These are phyloP conservation scores for Echiichthys vipera DNA, from an alignment of 2,797 vertebrate species.

Conservation along the genomic window DNA sequence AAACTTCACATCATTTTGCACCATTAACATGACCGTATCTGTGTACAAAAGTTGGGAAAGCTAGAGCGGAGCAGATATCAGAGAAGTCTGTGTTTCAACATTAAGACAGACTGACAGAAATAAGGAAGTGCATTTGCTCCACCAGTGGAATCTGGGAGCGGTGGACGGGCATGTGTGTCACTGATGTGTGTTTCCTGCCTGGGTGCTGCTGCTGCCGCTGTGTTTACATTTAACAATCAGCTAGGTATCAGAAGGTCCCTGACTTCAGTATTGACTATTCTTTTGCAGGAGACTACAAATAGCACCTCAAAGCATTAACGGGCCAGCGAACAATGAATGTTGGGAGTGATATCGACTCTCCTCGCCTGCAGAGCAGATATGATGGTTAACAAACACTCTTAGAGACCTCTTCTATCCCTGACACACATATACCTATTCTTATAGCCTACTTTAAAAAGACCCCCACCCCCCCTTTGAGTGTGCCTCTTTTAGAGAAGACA, in stretches of 20 bases:
- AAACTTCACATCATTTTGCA: no score
- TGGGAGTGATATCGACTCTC: background rate
- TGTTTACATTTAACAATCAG: conserved; percentile 1
- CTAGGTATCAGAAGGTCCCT: conserved; percentile 21
- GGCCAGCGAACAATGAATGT: background rate
- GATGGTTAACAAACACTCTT: background rate
- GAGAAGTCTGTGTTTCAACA: background rate
- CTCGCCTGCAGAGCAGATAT: conserved; percentile 5
- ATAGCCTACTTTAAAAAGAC: conserved; percentile 15
- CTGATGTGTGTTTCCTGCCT: conserved; percentile 21
- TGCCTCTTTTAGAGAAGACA: background rate
- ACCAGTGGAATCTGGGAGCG: background rate
- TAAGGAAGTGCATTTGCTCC: background rate
- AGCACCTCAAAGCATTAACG: background rate
- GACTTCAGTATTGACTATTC: conserved; percentile 9
- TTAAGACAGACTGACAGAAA: background rate
- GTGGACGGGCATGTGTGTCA: background rate
- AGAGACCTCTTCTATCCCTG: background rate
- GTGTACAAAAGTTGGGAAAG: background rate
- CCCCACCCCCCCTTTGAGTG: background rate
- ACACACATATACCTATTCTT: background rate
- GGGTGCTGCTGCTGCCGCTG: fast-evolving
- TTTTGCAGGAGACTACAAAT: conserved; percentile 13
- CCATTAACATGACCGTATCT: no score
- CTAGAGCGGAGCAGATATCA: no score